phyloP scores from a whole-genome alignment of 2,113 vertebrate species.

The Sapayoa aenigma region DNA sequence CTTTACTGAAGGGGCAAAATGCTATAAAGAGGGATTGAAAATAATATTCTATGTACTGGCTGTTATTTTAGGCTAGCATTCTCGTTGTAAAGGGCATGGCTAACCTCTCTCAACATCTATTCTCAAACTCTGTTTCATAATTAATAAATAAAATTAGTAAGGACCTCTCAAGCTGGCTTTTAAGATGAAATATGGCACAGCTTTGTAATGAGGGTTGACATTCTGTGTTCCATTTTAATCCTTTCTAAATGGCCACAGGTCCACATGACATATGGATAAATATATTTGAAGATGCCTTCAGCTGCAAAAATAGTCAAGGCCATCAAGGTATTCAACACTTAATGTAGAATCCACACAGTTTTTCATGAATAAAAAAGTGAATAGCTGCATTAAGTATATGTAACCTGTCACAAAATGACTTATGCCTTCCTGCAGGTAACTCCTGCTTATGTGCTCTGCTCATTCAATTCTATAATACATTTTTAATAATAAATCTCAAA shows the following conservation, averaged over 20 bases:
- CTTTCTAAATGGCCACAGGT: constrained; percentile 11
- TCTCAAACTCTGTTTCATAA: constrained; percentile 1
- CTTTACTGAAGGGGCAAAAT: not conserved
- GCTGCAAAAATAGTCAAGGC: constrained; percentile 4
- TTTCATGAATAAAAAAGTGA: constrained; percentile 65
- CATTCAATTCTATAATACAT: constrained; percentile 56
- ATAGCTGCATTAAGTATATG: constrained; percentile 57
- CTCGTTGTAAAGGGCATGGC: not conserved
- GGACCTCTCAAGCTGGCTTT: not conserved
- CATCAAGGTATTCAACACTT: constrained; percentile 37
- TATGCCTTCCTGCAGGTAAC: constrained; percentile 32
- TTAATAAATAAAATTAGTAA: constrained; percentile 32
- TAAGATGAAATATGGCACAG: not conserved
- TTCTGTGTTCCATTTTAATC: not conserved
- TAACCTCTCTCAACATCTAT: not conserved
- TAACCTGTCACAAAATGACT: constrained; percentile 62
- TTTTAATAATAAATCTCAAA: constrained; percentile 72
- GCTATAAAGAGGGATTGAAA: not conserved
- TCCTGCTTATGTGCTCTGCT: constrained; percentile 21
- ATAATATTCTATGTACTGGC: not conserved
- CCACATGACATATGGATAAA: constrained; percentile 43
- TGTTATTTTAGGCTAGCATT: not conserved
- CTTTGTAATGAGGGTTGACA: not conserved
- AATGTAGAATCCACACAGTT: constrained; percentile 49
- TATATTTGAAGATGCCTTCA: constrained; percentile 31